phyloP scores from a whole-genome alignment of 2,888 invertebrate species.

The Synanthedon andrenaeformis region DNA sequence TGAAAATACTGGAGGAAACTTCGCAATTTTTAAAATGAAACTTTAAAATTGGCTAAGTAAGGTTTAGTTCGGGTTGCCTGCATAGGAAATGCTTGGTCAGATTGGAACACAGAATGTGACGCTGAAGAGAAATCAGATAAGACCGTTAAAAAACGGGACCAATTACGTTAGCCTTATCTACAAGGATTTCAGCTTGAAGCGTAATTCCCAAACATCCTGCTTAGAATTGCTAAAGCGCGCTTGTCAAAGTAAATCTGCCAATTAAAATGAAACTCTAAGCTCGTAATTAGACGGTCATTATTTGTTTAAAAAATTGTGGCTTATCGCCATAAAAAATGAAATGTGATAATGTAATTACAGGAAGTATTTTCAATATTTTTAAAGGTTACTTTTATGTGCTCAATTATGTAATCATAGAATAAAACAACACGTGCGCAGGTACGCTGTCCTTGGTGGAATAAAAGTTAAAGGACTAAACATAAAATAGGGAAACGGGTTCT shows the following conservation, averaged over 20 bases:
- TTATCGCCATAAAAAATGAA: neutral
- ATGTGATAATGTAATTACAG: neutral
- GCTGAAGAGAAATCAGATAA: slow-evolving; percentile 55
- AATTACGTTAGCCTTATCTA: slow-evolving; percentile 57
- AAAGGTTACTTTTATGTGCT: too few species aligned
- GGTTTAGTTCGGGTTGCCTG: rapidly evolving
- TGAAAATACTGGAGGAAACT: slow-evolving; percentile 13
- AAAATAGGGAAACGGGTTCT: too few species aligned
- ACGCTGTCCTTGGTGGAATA: too few species aligned
- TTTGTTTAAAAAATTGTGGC: neutral
- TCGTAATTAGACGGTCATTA: neutral
- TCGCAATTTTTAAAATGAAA: slow-evolving; percentile 8
- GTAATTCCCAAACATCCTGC: slow-evolving; percentile 28
- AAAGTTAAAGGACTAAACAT: too few species aligned
- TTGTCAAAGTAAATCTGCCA: slow-evolving; percentile 43
- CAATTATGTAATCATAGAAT: too few species aligned
- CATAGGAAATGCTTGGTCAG: slow-evolving; percentile 30
- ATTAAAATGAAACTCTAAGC: slow-evolving; percentile 43
- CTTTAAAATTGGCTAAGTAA: slow-evolving; percentile 6
- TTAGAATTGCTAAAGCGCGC: slow-evolving; percentile 47
- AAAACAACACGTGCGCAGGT: too few species aligned
- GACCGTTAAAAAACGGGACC: slow-evolving; percentile 60
- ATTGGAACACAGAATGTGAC: slow-evolving; percentile 20
- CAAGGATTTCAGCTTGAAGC: slow-evolving; percentile 27
- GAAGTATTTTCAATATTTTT: too few species aligned